Evolutionary conservation across 2,113 vertebrate species (phyloP).

Genomic region (Crotophaga sulcirostris): DNA sequence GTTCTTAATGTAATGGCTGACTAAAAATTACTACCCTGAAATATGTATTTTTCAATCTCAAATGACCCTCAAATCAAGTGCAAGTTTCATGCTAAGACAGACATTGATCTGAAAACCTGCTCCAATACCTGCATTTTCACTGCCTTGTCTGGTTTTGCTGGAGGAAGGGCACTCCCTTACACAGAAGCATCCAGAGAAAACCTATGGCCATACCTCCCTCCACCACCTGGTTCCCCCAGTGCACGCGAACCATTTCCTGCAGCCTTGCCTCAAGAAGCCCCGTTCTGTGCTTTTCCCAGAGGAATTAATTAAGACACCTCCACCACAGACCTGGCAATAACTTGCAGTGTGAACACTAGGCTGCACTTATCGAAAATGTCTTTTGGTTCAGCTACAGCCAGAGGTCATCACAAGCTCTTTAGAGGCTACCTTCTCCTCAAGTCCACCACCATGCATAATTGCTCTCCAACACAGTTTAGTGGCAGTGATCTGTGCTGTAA

Average conservation of each 20-base stretch:
- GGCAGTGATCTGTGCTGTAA: neutral
- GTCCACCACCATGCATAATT: neutral
- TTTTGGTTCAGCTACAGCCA: neutral
- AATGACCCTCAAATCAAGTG: neutral
- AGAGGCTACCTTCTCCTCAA: neutral
- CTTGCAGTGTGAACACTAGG: neutral
- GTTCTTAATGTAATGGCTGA: neutral
- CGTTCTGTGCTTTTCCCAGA: neutral
- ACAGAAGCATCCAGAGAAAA: neutral
- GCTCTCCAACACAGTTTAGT: neutral
- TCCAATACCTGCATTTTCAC: neutral
- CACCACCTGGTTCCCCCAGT: neutral
- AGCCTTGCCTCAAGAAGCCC: neutral
- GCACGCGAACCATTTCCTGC: neutral
- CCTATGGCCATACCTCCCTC: neutral
- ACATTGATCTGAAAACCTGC: neutral
- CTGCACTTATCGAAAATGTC: neutral
- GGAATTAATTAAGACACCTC: conserved; percentile 27
- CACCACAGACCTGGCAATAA: neutral
- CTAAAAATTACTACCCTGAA: neutral
- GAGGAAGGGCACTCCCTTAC: neutral
- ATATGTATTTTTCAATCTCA: fast-evolving
- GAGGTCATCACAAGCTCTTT: neutral
- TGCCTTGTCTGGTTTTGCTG: neutral
- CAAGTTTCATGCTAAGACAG: neutral